Conservation (phyloP, 1,140 invertebrate genomes). For the Scaptomyza graminum region DNA sequence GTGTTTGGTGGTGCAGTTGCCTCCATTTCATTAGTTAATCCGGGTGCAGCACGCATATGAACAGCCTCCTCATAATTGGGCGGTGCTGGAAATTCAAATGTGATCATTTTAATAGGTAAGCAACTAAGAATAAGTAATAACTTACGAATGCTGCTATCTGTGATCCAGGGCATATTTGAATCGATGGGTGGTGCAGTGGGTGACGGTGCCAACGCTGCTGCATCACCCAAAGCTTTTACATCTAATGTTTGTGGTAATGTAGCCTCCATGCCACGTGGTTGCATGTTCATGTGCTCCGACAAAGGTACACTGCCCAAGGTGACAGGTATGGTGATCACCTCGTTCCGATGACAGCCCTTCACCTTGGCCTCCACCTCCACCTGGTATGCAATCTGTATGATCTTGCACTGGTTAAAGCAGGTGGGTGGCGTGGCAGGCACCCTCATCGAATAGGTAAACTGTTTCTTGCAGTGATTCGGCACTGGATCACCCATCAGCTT, state of each 20-base stretch:
- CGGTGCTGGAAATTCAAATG: conserved; percentile 41
- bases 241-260: conserved; percentile 32
- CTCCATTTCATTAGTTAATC: conserved; percentile 17
- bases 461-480: conserved; percentile 60
- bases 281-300: conserved; percentile 39
- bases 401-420: conserved; percentile 87
- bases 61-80: conserved; percentile 74
- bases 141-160: conserved; percentile 56
- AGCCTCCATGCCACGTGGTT: conserved; percentile 34
- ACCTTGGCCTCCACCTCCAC: conserved; percentile 85
- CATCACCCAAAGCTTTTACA: conserved; percentile 24
- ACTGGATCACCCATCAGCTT: conserved; percentile 56
- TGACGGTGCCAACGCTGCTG: background rate
- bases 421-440: conserved; percentile 89
- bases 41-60: conserved; percentile 45
- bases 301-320: conserved; percentile 86
- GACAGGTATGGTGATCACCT: conserved; percentile 83
- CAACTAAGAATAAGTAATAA: background rate
- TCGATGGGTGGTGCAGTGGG: conserved; percentile 37
- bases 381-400: conserved; percentile 89
- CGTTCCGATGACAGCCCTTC: conserved; percentile 84
- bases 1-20: conserved; percentile 40
- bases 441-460: conserved; percentile 81
- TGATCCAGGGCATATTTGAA: conserved; percentile 29
- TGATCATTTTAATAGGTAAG: background rate